Evolutionary conservation across 23 tunicate species (phyloP).

Genomic region (Diplosoma virens): DNA sequence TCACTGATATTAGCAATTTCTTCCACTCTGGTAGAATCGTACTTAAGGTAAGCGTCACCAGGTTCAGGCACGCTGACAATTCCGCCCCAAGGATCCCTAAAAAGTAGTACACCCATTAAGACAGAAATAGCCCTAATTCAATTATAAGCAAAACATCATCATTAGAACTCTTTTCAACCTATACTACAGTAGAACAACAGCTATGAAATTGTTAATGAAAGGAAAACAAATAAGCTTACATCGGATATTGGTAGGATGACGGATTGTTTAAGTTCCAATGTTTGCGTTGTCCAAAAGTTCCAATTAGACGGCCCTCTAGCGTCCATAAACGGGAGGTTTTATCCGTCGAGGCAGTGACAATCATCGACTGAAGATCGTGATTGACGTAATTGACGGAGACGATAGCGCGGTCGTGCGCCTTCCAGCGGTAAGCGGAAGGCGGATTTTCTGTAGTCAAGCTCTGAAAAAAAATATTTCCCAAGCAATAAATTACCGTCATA

Average conservation of each 20-base stretch:
- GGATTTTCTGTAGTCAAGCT: constrained; percentile 34
- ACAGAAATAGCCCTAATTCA: too few relatives aligned
- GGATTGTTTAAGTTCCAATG: constrained; percentile 83
- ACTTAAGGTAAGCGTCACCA: constrained; percentile 2
- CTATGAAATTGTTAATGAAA: background rate
- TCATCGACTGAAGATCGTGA: constrained; percentile 55
- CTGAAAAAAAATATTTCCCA: constrained; percentile 1
- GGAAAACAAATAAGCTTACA: constrained; percentile 35
- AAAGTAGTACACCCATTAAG: background rate
- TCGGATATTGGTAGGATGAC: constrained; percentile 66
- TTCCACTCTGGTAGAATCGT: too few relatives aligned
- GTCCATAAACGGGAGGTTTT: constrained; percentile 94
- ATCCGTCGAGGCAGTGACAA: constrained; percentile 86
- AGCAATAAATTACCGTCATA: too few relatives aligned
- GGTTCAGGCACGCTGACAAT: constrained; percentile 42
- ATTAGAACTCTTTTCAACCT: background rate
- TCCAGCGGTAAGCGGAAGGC: constrained; percentile 51
- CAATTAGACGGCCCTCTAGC: constrained; percentile 80
- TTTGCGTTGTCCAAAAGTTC: constrained; percentile 82
- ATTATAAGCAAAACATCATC: background rate
- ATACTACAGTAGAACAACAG: too few relatives aligned
- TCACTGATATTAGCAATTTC: too few relatives aligned
- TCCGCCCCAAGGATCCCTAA: constrained; percentile 86
- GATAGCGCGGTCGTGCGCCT: constrained; percentile 81
- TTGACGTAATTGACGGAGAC: constrained; percentile 71